Conservation (phyloP, 1,140 invertebrate species). For the Drosophila ananassae region DNA sequence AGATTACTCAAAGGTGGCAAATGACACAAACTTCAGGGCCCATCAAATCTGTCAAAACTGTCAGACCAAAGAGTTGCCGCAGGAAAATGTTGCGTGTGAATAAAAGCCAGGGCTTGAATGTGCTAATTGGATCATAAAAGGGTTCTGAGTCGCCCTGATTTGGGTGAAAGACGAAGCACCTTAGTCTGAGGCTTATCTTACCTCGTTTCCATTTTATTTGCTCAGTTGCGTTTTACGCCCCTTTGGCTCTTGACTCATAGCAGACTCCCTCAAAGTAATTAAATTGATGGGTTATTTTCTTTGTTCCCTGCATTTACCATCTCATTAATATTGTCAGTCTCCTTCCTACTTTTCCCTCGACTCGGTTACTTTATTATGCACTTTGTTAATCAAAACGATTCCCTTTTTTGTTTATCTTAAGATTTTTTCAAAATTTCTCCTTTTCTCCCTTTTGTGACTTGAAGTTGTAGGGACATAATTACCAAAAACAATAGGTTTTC, state of each 20-base stretch:
- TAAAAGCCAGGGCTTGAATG: conserved; percentile 10
- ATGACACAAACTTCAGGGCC: conserved; percentile 43
- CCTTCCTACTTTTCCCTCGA: neutral
- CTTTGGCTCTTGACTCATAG: neutral
- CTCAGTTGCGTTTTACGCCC: neutral
- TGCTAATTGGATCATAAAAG: conserved; percentile 45
- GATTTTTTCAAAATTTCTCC: neutral
- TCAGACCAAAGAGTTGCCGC: conserved; percentile 37
- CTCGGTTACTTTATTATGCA: neutral
- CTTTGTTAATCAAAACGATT: conserved; percentile 1
- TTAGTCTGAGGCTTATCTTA: neutral
- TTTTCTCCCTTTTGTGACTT: no score
- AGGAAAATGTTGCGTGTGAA: conserved; percentile 2
- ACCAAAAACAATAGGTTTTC: no score
- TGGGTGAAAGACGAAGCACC: neutral
- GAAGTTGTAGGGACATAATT: no score
- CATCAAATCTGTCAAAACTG: conserved; percentile 51
- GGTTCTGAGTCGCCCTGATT: conserved; percentile 24
- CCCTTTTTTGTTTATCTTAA: neutral
- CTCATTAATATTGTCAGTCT: conserved; percentile 7
- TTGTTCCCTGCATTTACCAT: neutral
- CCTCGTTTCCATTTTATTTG: conserved; percentile 1
- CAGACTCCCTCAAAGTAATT: neutral
- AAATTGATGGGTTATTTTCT: conserved; percentile 13
- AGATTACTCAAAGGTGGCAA: conserved; percentile 53